Base-by-base conservation (phyloP, 1,140 invertebrate species). In the Drosophila lini region DNA sequence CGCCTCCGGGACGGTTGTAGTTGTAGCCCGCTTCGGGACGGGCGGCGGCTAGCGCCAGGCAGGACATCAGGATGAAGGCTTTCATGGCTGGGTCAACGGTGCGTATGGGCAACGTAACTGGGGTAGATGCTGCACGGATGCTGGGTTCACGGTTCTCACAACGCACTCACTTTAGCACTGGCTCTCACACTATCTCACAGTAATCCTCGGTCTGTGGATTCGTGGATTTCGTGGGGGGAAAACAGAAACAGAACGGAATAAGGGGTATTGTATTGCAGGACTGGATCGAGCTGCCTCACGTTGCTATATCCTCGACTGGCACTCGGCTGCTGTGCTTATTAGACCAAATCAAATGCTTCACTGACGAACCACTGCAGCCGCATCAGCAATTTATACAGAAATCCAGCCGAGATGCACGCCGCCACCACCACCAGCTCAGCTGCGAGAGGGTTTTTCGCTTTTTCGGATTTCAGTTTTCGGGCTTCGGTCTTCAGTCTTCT, bases 11-110 rank as follows among this genome's bases (percentile, higher is more conserved):
- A 62, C 94, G 93, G 67, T 93, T 94, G 89, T 94, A 94, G 80
- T 93, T 93, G 91, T 94, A 94, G 70, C 94, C 94, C 41, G 94
- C 94, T 92, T 94, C 94, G 75, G 94, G 94, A 63, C 94, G 92
- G 40, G 94, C 94, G 79, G 93, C 93, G 85, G 94, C 94, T 90
- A 94, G 84, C 25, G 94, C 94, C 93, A 94, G 93, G 70, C 94
- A 94, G 77, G 94, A 93, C 91, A 94, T 93, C 92, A 94, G 92
- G 92, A 92, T 91, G 63, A 92, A 92, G 60, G 90, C 82, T 92
- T 91, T 92, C 92, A 92, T 92, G 84, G 80, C 75, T 85, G 81
- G 64, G 45, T 48, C 57, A 53, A 64, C 65, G 77, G 58, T 68
- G 75, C 70, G 58, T 74, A 71, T 75, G 70, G 44, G 31, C 50